Percentiles rank a stretch among this genome's conserved stretches.
Evolutionary conservation across 2,888 invertebrate genomes (phyloP).

Genomic region (Anthophora plumipes): DNA sequence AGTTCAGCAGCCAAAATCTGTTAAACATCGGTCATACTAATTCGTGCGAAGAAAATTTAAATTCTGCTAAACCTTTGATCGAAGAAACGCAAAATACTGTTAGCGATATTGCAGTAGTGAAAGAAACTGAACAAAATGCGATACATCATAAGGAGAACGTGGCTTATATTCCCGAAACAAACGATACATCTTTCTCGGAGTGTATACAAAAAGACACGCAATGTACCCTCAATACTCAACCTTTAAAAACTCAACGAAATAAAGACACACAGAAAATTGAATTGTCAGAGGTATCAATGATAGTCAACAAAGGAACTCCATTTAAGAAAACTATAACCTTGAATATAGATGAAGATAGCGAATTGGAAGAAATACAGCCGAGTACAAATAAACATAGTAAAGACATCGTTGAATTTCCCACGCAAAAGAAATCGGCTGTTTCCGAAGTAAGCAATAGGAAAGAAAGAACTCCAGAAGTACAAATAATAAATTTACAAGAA

Average conservation of each 20-base stretch:
- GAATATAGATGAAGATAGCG: not conserved
- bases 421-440: not conserved
- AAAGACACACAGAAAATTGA: not conserved
- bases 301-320: not conserved
- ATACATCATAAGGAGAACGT: not conserved
- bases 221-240: not conserved
- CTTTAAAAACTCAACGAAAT: not conserved
- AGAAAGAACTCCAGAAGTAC: not conserved
- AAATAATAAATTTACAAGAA: not conserved
- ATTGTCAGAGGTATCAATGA: not conserved
- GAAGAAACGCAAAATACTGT: conserved; percentile 4
- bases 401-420: not conserved
- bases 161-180: conserved; percentile 26
- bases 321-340: not conserved
- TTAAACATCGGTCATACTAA: not conserved
- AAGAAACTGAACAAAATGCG: not conserved
- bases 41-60: not conserved
- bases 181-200: not conserved
- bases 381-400: not conserved
- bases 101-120: not conserved
- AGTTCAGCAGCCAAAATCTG: not conserved
- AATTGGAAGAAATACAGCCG: not conserved
- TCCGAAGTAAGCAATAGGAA: not conserved
- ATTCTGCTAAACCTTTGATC: not conserved
- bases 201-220: not conserved